Evolutionary conservation across 2,113 vertebrate genomes (phyloP), one percentile per base, ranked within the genome.

Genomic region (Neoarius graeffei): DNA sequence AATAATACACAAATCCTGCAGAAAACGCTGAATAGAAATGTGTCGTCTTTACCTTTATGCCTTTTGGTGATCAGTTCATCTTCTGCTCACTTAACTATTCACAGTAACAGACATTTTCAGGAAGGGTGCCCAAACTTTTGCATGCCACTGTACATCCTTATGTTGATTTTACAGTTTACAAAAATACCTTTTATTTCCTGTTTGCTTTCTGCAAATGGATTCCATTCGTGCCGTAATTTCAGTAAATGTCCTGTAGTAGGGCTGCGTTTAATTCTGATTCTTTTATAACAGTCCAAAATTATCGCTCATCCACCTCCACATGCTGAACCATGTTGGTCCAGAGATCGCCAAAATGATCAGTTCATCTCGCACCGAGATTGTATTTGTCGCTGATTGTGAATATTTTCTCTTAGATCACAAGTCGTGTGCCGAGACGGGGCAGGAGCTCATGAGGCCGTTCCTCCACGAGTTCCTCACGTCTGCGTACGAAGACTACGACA

Each of bases 401-500:
- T 84, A 23, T 56, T 23, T 67, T 54, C 1, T 88, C 92, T 89
- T 89, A 99, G 98, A 99, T 92, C 98, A 99, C 92, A 99, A 98
- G 91, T 99, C 98, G 0, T 99, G 98, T 96, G 98, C 98, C 90
- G 98, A 99, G 94, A 99, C 97, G 3, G 98, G 98, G 8, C 96
- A 97, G 89, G 98, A 99, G 92, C 95, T 99, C 90, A 99, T 99
- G 98, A 96, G 98, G 87, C 98, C 98, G 1, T 99, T 97, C 92
- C 97, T 99, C 77, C 98, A 99, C 23, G 98, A 99, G 94, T 99
- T 99, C 92, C 96, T 99, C 86, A 98, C 97, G 81, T 97, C 98
- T 89, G 98, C 98, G 0, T 99, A 99, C 84, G 98, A 99, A 91
- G 97, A 99, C 94, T 99, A 98, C 89, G 98, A 99, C 94, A 99